Evolutionary conservation across 1,140 invertebrate genomes (phyloP).

Genomic region (Lepidurus apus): DNA sequence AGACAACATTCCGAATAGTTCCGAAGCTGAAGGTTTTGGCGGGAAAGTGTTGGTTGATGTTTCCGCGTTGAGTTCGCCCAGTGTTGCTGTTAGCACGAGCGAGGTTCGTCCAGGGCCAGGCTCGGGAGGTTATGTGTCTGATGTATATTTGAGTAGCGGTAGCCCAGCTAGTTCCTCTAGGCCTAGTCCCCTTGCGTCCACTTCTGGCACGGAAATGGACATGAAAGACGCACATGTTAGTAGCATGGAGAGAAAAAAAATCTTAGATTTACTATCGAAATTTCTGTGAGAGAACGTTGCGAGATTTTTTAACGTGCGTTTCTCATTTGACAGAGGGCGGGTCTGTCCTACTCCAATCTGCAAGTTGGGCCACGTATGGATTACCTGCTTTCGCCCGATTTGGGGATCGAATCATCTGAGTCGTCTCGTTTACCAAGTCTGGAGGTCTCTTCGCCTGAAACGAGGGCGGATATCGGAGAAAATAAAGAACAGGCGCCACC

Average conservation of each 20-base stretch:
- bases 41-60: neutral
- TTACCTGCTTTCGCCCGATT: slow-evolving; percentile 27
- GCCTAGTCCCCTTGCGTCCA: slow-evolving; percentile 10
- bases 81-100: neutral
- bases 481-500: neutral
- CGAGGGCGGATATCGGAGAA: neutral
- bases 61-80: too few species aligned
- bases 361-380: neutral
- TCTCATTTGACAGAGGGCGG: neutral
- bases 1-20: neutral
- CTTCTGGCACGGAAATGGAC: slow-evolving; percentile 11
- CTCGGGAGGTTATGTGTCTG: slow-evolving; percentile 18
- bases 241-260: neutral
- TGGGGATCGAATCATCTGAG: slow-evolving; percentile 32
- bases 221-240: neutral
- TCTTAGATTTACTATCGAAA: neutral
- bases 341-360: neutral
- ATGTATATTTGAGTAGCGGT: slow-evolving; percentile 8
- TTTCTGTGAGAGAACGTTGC: neutral
- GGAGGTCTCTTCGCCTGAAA: slow-evolving; percentile 27
- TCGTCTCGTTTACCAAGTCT: slow-evolving; percentile 27
- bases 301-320: neutral
- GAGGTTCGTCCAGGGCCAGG: neutral
- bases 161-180: slow-evolving; percentile 25
- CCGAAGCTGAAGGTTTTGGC: neutral